Conservation (phyloP, 2,888 invertebrate genomes). For the Drosophila gaucha region DNA sequence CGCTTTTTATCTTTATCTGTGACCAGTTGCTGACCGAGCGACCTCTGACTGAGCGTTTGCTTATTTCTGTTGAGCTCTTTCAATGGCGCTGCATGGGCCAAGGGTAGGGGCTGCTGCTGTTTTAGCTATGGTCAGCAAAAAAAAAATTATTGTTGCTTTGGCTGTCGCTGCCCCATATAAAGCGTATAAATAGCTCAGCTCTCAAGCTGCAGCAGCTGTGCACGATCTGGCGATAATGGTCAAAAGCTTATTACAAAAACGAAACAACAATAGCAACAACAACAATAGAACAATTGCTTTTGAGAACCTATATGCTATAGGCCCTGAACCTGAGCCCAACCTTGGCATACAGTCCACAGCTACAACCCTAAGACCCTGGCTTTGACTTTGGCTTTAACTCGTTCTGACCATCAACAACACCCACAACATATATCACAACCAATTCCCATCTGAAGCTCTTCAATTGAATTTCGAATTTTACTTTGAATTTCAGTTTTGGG, state of each 20-base stretch:
- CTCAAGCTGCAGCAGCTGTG: conserved; percentile 4
- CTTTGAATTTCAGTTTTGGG: not conserved
- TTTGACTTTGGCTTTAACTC: not conserved
- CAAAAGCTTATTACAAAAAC: conserved; percentile 1
- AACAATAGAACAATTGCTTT: not conserved
- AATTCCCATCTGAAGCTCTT: not conserved
- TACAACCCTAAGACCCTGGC: not conserved
- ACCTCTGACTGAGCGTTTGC: conserved; percentile 19
- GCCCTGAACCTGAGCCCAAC: not conserved
- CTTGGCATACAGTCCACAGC: not conserved
- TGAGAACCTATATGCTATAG: not conserved
- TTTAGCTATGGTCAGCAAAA: conserved; percentile 28
- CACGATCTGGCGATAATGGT: conserved; percentile 15
- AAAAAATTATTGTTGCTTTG: not conserved
- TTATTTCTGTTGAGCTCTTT: not conserved
- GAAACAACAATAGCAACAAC: not conserved
- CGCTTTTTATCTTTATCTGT: conserved; percentile 24
- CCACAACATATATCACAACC: not conserved
- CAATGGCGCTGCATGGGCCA: not conserved
- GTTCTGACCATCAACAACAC: conserved; percentile 1
- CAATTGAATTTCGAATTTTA: not conserved
- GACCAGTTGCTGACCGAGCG: conserved; percentile 10
- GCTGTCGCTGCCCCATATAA: conserved; percentile 1
- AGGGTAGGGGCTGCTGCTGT: not conserved
- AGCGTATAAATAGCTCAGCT: not conserved